Conservation (phyloP, 2,113 vertebrate genomes). For the Channa argus region DNA sequence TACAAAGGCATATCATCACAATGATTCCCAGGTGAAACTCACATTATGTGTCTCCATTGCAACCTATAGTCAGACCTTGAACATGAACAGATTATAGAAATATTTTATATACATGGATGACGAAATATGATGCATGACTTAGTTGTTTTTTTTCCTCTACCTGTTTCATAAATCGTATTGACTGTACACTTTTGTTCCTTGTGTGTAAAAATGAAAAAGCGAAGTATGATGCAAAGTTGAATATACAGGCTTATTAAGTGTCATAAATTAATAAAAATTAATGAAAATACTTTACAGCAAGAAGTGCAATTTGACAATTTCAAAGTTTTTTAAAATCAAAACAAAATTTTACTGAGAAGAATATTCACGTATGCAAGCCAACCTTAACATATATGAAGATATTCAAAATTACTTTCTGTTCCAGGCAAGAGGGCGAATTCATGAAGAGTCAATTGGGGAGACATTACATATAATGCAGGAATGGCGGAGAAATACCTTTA, state of each 20-base stretch:
- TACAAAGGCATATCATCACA: background rate
- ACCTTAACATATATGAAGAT: background rate
- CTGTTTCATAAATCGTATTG: no score
- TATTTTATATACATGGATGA: no score
- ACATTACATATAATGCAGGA: slow-evolving; percentile 23
- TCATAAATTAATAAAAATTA: no score
- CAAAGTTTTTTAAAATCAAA: background rate
- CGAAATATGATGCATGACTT: background rate
- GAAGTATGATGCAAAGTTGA: no score
- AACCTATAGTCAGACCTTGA: background rate
- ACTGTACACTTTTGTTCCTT: no score
- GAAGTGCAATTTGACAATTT: background rate
- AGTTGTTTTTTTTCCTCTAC: background rate
- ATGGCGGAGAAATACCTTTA: slow-evolving; percentile 37
- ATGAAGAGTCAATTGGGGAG: background rate
- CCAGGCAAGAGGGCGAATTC: background rate
- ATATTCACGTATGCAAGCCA: no score
- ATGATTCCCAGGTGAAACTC: slow-evolving; percentile 19
- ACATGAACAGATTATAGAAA: no score
- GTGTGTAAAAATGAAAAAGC: no score
- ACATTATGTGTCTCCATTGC: no score
- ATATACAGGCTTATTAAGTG: no score
- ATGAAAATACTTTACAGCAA: no score
- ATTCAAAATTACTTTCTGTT: background rate
- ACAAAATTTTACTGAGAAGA: background rate